Evolutionary conservation across 1,140 invertebrate genomes (phyloP).

Genomic region (Octopus bimaculoides): DNA sequence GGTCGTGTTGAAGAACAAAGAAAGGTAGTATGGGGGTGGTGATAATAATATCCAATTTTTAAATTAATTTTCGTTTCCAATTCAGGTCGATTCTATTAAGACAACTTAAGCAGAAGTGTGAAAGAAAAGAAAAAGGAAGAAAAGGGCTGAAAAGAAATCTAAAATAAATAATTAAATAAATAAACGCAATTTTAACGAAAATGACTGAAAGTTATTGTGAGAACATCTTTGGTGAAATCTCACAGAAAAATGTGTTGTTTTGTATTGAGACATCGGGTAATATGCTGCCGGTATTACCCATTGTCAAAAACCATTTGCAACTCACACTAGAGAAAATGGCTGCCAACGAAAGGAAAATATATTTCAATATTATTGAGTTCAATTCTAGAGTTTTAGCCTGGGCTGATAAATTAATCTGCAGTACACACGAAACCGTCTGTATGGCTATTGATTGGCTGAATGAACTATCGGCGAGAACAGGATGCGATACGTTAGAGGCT

Average conservation of each 20-base stretch:
- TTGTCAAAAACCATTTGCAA: constrained; percentile 54
- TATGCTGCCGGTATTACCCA: constrained; percentile 51
- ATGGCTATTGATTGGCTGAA: constrained; percentile 54
- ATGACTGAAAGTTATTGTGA: too few relatives aligned
- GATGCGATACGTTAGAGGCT: constrained; percentile 55
- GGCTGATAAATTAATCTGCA: constrained; percentile 55
- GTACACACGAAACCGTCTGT: constrained; percentile 52
- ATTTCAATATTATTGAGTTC: constrained; percentile 56
- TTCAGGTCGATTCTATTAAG: too few relatives aligned
- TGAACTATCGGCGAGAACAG: constrained; percentile 50
- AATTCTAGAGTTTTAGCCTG: constrained; percentile 55
- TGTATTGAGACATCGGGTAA: constrained; percentile 56
- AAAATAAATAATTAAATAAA: too few relatives aligned
- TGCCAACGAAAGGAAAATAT: constrained; percentile 28
- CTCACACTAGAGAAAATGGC: constrained; percentile 49
- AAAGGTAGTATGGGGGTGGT: too few relatives aligned
- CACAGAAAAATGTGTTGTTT: constrained; percentile 53
- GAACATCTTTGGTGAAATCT: constrained; percentile 48
- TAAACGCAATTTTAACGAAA: too few relatives aligned
- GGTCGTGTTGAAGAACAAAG: too few relatives aligned
- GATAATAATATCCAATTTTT: too few relatives aligned
- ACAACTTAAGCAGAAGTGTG: too few relatives aligned
- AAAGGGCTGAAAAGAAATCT: too few relatives aligned
- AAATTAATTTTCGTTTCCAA: too few relatives aligned
- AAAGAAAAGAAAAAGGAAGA: too few relatives aligned